phyloP scores from a whole-genome alignment of 2,888 invertebrate genomes.

The Eulithis testata region DNA sequence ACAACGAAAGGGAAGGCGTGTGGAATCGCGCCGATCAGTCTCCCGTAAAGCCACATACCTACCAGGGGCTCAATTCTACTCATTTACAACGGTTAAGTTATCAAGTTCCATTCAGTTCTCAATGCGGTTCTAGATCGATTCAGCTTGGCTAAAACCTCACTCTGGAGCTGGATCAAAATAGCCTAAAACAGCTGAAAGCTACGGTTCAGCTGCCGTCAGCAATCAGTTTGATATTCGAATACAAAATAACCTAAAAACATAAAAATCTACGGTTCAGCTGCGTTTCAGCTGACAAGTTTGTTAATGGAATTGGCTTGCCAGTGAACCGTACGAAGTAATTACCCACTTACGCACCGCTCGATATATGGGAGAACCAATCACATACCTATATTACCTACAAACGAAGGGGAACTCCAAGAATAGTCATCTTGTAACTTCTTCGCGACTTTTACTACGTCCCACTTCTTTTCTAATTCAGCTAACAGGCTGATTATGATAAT shows the following conservation, averaged over 20 bases:
- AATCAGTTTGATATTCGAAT: too few relatives aligned
- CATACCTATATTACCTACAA: conserved; percentile 14
- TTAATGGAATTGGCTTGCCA: conserved; percentile 4
- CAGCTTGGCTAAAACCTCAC: too few relatives aligned
- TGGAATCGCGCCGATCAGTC: conserved; percentile 29
- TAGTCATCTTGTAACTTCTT: neutral
- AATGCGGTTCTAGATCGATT: too few relatives aligned
- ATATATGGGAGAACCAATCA: conserved; percentile 39
- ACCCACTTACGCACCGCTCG: conserved; percentile 40
- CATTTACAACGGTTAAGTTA: too few relatives aligned
- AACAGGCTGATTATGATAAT: neutral
- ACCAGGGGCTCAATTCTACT: neutral
- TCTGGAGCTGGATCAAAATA: too few relatives aligned
- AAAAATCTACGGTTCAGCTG: too few relatives aligned
- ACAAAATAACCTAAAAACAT: too few relatives aligned
- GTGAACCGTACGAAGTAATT: conserved; percentile 43
- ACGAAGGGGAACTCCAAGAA: neutral
- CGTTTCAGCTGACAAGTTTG: too few relatives aligned
- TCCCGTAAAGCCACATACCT: conserved; percentile 41
- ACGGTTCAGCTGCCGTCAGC: too few relatives aligned
- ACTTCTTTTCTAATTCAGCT: neutral
- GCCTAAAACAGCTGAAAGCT: too few relatives aligned
- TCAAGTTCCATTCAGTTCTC: too few relatives aligned
- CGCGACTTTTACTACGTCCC: too few relatives aligned
- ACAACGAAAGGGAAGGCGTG: conserved; percentile 22